These are phyloP conservation scores for Chaetodon auriga DNA, from an alignment of 2,113 vertebrate genomes.

Conservation along the genomic window DNA sequence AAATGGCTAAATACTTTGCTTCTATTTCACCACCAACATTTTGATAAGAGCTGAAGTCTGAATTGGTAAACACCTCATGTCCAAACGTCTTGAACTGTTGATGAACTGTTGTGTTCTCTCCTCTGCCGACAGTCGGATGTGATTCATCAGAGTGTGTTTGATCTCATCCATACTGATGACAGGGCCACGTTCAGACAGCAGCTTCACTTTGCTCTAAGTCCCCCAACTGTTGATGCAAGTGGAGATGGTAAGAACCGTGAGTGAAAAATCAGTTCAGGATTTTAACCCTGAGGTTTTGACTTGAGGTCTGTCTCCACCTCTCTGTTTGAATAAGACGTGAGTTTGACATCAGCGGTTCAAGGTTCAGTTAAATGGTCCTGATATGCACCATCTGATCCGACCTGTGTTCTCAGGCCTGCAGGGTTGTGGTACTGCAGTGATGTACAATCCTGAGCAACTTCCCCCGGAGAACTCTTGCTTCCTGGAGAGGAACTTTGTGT, in stretches of 20 bases:
- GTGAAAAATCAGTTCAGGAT: background rate
- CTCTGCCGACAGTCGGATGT: slow-evolving; percentile 81
- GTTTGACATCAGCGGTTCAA: background rate
- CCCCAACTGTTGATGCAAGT: background rate
- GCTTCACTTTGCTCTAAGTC: slow-evolving; percentile 83
- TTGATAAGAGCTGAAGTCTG: background rate
- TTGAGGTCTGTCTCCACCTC: background rate
- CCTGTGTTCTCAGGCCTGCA: slow-evolving; percentile 44
- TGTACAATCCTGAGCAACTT: slow-evolving; percentile 75
- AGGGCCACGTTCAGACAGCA: slow-evolving; percentile 81
- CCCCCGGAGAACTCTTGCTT: slow-evolving; percentile 87
- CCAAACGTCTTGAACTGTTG: too few species aligned
- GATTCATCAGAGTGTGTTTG: slow-evolving; percentile 85
- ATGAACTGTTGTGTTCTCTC: background rate
- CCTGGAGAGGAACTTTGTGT: slow-evolving; percentile 87
- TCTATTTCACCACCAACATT: background rate
- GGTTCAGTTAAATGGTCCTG: background rate
- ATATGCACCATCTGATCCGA: background rate
- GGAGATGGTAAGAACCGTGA: slow-evolving; percentile 58
- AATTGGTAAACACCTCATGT: background rate
- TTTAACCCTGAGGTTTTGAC: background rate
- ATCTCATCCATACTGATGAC: slow-evolving; percentile 87
- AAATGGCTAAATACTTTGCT: background rate
- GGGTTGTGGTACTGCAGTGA: slow-evolving; percentile 5
- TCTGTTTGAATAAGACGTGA: background rate